phyloP scores from a whole-genome alignment of 92 coral and sea anemone species.

The Chrysogorgia sp. region DNA sequence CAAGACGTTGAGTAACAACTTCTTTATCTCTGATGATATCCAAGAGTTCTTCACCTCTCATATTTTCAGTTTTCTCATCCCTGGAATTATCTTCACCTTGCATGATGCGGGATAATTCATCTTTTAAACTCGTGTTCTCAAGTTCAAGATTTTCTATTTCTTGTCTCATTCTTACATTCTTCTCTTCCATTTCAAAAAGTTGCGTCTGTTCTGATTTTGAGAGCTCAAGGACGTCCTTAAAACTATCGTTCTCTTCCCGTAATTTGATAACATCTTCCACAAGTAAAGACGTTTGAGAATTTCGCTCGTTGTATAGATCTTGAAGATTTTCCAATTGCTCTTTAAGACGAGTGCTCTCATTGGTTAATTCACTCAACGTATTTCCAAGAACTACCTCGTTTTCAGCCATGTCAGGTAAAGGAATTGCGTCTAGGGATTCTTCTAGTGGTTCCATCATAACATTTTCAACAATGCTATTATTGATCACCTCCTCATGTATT shows the following conservation, averaged over 20 bases:
- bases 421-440: neutral
- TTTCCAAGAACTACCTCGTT: neutral
- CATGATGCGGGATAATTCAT: neutral
- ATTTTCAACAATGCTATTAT: neutral
- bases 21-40: neutral
- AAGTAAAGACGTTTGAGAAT: slow-evolving; percentile 10
- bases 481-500: neutral
- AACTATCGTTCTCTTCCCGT: neutral
- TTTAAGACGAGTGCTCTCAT: neutral
- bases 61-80: neutral
- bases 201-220: neutral
- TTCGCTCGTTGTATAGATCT: slow-evolving; percentile 8
- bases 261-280: neutral
- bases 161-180: slow-evolving; percentile 16
- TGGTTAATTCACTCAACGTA: neutral
- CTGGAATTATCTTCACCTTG: neutral
- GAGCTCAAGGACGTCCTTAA: neutral
- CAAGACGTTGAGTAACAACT: neutral
- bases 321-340: slow-evolving; percentile 26
- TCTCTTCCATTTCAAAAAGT: neutral
- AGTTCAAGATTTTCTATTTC: neutral
- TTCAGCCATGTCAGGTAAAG: neutral
- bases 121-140: neutral
- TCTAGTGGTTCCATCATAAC: neutral
- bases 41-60: neutral